phyloP scores from a whole-genome alignment of 2,113 vertebrate genomes.

The Polyodon spathula region DNA sequence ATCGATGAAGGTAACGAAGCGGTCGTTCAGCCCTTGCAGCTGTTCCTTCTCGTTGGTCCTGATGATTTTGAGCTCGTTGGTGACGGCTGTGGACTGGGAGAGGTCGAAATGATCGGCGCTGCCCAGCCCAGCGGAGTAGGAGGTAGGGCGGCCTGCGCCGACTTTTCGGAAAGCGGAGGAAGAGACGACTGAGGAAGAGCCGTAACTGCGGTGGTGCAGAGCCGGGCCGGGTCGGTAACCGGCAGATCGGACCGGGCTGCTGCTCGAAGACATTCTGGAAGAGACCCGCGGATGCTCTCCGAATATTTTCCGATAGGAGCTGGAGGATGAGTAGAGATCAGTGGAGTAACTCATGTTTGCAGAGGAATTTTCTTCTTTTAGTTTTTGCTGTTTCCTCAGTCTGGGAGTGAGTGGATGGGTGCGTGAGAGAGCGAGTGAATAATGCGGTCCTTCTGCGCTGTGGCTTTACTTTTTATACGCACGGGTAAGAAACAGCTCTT shows the following conservation, averaged over 20 bases:
- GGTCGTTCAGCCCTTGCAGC: slow-evolving; percentile 70
- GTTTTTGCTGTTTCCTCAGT: slow-evolving; percentile 14
- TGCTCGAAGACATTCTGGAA: slow-evolving; percentile 36
- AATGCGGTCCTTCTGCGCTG: too few relatives aligned
- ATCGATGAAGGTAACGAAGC: slow-evolving; percentile 70
- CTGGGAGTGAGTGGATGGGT: slow-evolving; percentile 20
- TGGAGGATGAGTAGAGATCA: slow-evolving; percentile 53
- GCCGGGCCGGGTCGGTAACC: slow-evolving; percentile 39
- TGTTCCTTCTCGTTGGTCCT: slow-evolving; percentile 73
- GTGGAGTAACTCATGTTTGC: slow-evolving; percentile 55
- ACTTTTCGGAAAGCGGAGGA: slow-evolving; percentile 48
- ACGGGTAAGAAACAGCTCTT: too few relatives aligned
- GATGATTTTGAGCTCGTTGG: slow-evolving; percentile 68
- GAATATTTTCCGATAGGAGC: slow-evolving; percentile 62
- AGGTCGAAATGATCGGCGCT: slow-evolving; percentile 41
- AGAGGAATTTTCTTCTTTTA: slow-evolving; percentile 2
- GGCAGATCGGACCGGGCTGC: slow-evolving; percentile 48
- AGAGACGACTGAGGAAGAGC: slow-evolving; percentile 33
- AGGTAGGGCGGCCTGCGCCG: slow-evolving; percentile 38
- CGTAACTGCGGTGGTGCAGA: slow-evolving; percentile 35
- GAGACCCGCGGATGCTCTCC: slow-evolving; percentile 49
- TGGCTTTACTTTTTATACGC: too few relatives aligned
- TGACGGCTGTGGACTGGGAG: slow-evolving; percentile 59
- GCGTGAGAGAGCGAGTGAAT: slow-evolving; percentile 20
- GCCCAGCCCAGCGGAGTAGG: slow-evolving; percentile 42